Base-by-base conservation (phyloP, 2,888 invertebrate species). In the Drosophila birchii region DNA sequence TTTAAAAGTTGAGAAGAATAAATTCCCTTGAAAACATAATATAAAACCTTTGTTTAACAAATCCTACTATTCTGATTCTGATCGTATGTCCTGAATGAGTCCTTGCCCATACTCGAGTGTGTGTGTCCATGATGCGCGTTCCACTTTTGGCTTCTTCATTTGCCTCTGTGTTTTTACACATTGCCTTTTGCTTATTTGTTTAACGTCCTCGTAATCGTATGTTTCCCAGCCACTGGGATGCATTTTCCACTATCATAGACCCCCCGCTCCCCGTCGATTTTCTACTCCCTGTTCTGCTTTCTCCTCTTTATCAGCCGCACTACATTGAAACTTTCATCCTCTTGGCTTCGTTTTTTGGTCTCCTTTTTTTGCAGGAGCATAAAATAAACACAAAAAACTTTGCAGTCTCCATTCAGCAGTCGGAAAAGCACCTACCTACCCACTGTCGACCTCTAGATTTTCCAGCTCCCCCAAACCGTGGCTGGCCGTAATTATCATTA, bases 351-450 rank as follows among this genome's bases (percentile, higher is more conserved):
- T 66, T 76, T 61, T 57, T 43, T 18, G 32, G 47, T 64, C 49
- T 59, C 51, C 63, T 78, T 62, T 66, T 64, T 66, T 49, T 62
- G 60, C 70, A 66, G 26, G 57, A 68, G 80, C 75, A 77, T 64
- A 82, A 84, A 82, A 84, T 77, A 87, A 80, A 84, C 78, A 86
- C 79, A 78, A 78, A 78, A 83, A 84, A 84, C 78, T 84, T 86
- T 80, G 69, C 85, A 80, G 74, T 72, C 78, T 82, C 82, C 82
- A 76, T 85, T 86, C 80, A 80, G 70, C 18, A 70, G 78, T 39
- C 53, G 68, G 72, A 63, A 54, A 56, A 45, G 59, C 59, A 36
- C n/a, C 32, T 32, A 44, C 14, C 32, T 32, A 55, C 45, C 34
- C 49, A 12, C 23, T 6, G 16, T 26, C 23, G 20, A 34, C 32